Evolutionary conservation across 2,888 invertebrate species (phyloP).

Genomic region (Ischnura elegans): DNA sequence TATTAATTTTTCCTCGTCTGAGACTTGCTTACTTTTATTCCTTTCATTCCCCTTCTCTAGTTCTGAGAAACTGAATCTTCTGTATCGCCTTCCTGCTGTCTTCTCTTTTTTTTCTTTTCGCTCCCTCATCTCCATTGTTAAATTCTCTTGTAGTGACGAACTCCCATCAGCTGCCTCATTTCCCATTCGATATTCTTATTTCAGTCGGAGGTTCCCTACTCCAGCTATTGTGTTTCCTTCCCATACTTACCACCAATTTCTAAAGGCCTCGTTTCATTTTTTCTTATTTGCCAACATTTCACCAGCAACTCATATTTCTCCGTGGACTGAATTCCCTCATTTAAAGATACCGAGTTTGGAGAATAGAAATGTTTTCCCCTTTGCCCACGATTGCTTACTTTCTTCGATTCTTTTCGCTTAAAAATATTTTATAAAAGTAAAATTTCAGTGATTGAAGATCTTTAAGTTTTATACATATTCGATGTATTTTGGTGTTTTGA

Average conservation of each 20-base stretch:
- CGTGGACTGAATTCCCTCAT: not conserved
- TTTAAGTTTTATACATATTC: no score
- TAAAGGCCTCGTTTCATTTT: not conserved
- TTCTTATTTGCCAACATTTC: not conserved
- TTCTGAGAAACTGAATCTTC: not conserved
- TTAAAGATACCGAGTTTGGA: not conserved
- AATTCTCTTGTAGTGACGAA: not conserved
- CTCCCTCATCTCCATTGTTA: not conserved
- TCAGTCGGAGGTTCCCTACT: not conserved
- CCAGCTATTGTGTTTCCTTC: not conserved
- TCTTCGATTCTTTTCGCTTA: no score
- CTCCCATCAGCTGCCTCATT: not conserved
- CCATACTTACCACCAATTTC: conserved; percentile 14
- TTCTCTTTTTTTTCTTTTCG: not conserved
- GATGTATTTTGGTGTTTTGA: no score
- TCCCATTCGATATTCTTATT: not conserved
- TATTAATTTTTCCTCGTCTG: not conserved
- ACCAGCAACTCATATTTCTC: not conserved
- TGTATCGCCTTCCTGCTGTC: not conserved
- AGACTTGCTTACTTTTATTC: conserved; percentile 26
- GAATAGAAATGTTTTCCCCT: not conserved
- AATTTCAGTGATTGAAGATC: no score
- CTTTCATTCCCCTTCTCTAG: not conserved
- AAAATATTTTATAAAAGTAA: no score
- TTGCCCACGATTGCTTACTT: no score